A percentile compares a stretch with the other conserved stretches of the same genome.
Evolutionary conservation across 2,797 vertebrate species (phyloP).

Genomic region (Zalophus californianus): DNA sequence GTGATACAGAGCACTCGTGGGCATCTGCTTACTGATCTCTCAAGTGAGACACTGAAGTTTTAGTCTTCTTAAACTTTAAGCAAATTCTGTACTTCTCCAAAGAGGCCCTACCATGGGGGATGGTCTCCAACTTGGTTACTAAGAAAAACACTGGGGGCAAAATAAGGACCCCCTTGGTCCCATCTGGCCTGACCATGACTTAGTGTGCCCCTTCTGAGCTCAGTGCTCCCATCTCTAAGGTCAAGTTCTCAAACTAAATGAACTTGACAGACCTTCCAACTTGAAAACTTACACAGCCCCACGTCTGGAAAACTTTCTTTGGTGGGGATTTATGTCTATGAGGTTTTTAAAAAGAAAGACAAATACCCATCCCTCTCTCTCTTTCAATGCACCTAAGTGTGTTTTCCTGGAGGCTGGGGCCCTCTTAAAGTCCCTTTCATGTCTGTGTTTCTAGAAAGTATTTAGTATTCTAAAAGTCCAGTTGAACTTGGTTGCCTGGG

Average conservation of each 20-base stretch:
- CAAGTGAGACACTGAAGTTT: neutral
- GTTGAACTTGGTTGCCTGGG: neutral
- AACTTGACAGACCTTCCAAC: neutral
- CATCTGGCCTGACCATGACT: neutral
- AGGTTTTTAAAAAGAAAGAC: neutral
- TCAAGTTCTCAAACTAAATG: constrained; percentile 29
- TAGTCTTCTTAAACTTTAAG: neutral
- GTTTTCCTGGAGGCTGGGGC: neutral
- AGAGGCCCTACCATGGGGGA: neutral
- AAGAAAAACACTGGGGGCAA: neutral
- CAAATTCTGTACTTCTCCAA: neutral
- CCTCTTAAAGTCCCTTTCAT: neutral
- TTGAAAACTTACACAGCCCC: neutral
- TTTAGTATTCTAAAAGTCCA: neutral
- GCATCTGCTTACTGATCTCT: neutral
- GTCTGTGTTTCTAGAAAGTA: neutral
- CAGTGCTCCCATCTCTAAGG: neutral
- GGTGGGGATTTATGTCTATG: neutral
- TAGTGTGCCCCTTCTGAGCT: neutral
- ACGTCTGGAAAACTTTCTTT: neutral
- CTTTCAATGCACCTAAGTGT: neutral
- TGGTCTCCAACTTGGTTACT: neutral
- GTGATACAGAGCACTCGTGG: neutral
- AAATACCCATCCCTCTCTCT: neutral
- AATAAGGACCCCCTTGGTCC: neutral